Percentiles rank a stretch among this genome's conserved stretches.
These are phyloP conservation scores for Apodemus speciosus DNA, from an alignment of 2,113 vertebrate genomes.

Conservation along the genomic window DNA sequence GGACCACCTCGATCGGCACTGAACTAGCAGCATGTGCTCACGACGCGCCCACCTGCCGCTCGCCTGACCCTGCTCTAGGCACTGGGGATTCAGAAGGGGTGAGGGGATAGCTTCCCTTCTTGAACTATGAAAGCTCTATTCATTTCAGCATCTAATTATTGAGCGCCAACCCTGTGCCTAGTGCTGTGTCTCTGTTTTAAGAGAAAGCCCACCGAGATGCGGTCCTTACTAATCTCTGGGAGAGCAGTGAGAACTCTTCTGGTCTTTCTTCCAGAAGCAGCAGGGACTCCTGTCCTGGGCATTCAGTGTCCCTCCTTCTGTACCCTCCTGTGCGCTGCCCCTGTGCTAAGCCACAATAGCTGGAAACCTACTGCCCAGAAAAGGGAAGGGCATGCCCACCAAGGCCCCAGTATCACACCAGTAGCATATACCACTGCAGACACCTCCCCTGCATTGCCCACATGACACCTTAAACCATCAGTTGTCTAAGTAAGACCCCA, in stretches of 20 bases:
- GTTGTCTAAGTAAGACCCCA: neutral
- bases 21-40: neutral
- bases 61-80: neutral
- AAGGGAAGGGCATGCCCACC: neutral
- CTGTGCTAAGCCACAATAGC: neutral
- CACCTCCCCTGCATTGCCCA: neutral
- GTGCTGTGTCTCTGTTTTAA: neutral
- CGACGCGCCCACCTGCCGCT: neutral
- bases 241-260: neutral
- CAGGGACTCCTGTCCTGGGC: neutral
- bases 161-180: neutral
- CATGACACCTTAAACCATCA: neutral
- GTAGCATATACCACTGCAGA: neutral
- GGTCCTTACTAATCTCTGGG: neutral
- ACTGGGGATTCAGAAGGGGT: neutral
- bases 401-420: neutral
- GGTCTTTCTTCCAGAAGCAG: neutral
- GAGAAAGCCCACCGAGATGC: neutral
- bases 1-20: neutral
- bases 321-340: neutral
- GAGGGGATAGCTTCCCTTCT: neutral
- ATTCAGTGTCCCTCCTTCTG: no score
- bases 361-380: neutral
- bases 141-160: neutral
- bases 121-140: neutral